Evolutionary conservation across 2,113 vertebrate species (phyloP).

Genomic region (Lathamus discolor): DNA sequence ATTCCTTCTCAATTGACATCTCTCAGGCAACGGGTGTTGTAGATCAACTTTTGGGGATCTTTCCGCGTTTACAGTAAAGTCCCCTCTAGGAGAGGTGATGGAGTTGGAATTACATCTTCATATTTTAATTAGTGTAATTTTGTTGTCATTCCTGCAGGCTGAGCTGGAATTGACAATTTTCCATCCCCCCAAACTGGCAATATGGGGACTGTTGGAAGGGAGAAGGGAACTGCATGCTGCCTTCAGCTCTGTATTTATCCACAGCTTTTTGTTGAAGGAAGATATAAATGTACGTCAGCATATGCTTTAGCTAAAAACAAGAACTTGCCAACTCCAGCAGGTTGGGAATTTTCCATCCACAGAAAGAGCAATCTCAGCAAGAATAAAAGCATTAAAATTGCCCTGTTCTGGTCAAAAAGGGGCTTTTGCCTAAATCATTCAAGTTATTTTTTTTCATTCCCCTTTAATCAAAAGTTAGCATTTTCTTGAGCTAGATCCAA

Average conservation of each 20-base stretch:
- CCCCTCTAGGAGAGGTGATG: neutral
- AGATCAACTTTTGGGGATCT: neutral
- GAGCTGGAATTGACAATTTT: neutral
- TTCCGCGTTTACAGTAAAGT: neutral
- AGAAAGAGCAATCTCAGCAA: neutral
- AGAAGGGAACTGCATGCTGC: neutral
- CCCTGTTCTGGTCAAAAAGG: neutral
- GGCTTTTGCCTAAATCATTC: neutral
- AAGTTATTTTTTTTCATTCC: neutral
- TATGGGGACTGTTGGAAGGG: neutral
- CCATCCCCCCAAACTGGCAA: neutral
- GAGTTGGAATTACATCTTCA: neutral
- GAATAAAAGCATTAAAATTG: neutral
- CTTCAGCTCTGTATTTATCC: neutral
- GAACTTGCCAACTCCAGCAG: neutral
- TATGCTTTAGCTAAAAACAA: neutral
- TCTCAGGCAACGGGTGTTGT: neutral
- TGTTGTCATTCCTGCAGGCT: neutral
- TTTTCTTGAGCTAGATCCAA: neutral
- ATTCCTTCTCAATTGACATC: accelerated
- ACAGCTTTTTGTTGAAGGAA: neutral
- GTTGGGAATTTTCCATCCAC: neutral
- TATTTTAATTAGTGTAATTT: neutral
- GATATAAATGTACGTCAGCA: neutral
- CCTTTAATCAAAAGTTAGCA: neutral